Base-by-base conservation (phyloP, 2,888 invertebrate genomes). In the Nemotelus nigrinus region DNA sequence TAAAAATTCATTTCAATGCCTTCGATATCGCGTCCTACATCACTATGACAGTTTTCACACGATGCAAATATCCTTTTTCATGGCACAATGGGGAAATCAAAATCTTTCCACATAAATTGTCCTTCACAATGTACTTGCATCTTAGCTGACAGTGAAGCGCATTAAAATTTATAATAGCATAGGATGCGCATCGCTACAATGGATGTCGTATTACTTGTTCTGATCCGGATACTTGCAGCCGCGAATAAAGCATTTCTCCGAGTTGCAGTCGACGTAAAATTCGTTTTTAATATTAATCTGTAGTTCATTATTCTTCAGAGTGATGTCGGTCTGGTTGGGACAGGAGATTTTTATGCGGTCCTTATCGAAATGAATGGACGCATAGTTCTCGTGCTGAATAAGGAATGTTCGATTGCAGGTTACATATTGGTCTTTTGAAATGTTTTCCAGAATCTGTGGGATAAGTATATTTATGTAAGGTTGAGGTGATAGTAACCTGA, bases 341-440 rank as follows among this genome's bases (percentile, higher is more conserved):
- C 77, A 79, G 44, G 48, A 64, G 58, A 80, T 78, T 45, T 50
- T 63, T 25, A 75, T 65, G 45, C 57, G 44, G 25, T 79, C 78
- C n/a, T 64, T 55, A 8, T 77, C 64, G 67, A 78, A 78, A 6
- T 63, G 50, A 44, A 78, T 47, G 48, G 58, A 65, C 3, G 79
- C 78, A 55, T 78, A 80, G 48, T 78, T 75, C 72, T 77, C 78
- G 45, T 80, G 78, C n/a, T 77, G 77, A 25, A 78, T 71, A 5
- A 64, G 25, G 50, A 50, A 65, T 10, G 58, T 75, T 45, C 39
- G 7, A 7, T 50, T 74, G 39, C n/a, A 48, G 53, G 74, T 63
- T 47, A 70, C 53, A 58, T 64, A 71, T 4, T 41, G 53, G 50
- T 68, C 74, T 48, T 79, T 74, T 41, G 44, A 25, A 5, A 71